Evolutionary conservation across 2,888 invertebrate genomes (phyloP), one percentile per base, ranked within the genome.

Genomic region (Encarsia formosa): DNA sequence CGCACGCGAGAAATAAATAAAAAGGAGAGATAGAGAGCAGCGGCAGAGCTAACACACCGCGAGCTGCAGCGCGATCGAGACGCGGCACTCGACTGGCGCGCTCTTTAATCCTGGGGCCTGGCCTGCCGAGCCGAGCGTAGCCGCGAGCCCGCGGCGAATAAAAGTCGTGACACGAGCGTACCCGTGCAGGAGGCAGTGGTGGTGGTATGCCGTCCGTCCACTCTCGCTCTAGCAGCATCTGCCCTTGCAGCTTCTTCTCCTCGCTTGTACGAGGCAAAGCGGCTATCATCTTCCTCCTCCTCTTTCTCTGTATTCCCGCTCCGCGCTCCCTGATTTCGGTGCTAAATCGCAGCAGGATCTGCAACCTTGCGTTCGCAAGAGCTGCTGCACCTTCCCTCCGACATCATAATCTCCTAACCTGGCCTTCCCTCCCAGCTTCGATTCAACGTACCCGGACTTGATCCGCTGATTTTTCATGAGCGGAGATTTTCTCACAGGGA

Each of bases 171-270:
- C 54, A 48, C 51, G 48, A 48, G 51, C 51, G 54, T 44, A 16
- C 8, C 39, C 48, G 50, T 54, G 53, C 18, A 46, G 26, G 26
- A 40, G 45, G 38, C 15, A 29, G 57, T 62, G 64, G 66, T 67
- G 69, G 71, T 69, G 73, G 73, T 69, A 73, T 72, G 73, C 67
- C 66, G 73, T 71, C 69, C 69, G 68, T 70, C 73, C 73, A 73
- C 73, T 73, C 72, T 73, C 71, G 70, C 70, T 67, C 63, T 60
- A 56, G 51, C 53, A 43, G 46, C 48, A 34, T 52, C 52, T 13
- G 23, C n/a, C 34, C 13, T 40, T 32, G 48, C 41, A 13, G 24
- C 35, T 19, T 31, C 31, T 22, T 22, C 18, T 37, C 41, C 26
- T 32, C 26, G 9, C 48, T 19, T 23, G 8, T 20, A 20, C 16